These are phyloP conservation scores for Phocides pigmalion DNA, from an alignment of 1,140 invertebrate species.

Conservation along the genomic window DNA sequence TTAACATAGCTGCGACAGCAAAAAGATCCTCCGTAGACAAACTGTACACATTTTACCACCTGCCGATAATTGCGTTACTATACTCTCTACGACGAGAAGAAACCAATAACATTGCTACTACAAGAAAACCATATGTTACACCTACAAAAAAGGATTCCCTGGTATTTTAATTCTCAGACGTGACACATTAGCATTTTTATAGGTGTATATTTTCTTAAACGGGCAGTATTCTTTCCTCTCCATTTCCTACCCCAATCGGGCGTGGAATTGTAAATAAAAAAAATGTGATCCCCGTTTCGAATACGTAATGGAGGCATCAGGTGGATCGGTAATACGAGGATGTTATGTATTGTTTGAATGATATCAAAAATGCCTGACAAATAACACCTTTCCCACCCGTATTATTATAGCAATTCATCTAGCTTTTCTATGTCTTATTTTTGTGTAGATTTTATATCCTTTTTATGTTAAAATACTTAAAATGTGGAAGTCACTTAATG, in stretches of 20 bases:
- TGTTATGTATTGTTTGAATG: conserved; percentile 57
- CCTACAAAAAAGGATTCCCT: not conserved
- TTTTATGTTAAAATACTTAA: no score
- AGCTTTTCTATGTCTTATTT: not conserved
- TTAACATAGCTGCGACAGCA: no score
- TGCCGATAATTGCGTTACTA: no score
- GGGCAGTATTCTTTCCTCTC: conserved; percentile 1
- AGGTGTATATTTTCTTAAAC: conserved; percentile 16
- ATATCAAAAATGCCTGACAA: conserved; percentile 45
- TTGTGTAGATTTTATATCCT: not conserved
- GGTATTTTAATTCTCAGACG: not conserved
- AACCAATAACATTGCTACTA: no score
- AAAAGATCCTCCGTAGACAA: no score
- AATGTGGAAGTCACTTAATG: no score
- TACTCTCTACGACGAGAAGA: no score
- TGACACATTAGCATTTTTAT: conserved; percentile 1
- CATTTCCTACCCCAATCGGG: conserved; percentile 19
- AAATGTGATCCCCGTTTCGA: conserved; percentile 40
- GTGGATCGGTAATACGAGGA: conserved; percentile 45
- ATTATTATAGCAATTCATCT: conserved; percentile 24
- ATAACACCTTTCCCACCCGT: conserved; percentile 35
- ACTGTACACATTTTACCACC: no score
- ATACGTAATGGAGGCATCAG: conserved; percentile 48
- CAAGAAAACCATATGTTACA: no score
- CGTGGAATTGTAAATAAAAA: conserved; percentile 36